phyloP scores from a whole-genome alignment of 1,140 invertebrate genomes.

The Steinernema feltiae region DNA sequence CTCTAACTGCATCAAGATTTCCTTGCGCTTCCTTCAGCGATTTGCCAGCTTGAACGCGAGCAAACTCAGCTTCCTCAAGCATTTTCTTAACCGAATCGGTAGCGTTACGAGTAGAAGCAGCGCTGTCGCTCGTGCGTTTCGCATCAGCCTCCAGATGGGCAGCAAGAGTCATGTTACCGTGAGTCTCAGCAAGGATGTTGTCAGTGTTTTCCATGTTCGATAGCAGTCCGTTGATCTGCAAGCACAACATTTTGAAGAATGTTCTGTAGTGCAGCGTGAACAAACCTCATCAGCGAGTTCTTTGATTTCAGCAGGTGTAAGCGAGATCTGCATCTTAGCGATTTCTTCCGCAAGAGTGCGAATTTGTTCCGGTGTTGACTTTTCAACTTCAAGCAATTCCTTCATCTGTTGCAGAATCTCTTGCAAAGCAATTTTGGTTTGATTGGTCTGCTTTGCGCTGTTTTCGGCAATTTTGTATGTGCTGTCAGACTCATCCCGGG shows the following conservation, averaged over 20 bases:
- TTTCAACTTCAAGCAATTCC: slow-evolving; percentile 46
- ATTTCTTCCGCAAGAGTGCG: slow-evolving; percentile 48
- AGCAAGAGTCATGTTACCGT: slow-evolving; percentile 51
- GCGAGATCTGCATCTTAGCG: slow-evolving; percentile 50
- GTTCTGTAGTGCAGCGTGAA: neutral
- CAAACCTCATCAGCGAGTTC: slow-evolving; percentile 47
- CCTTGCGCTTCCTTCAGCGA: slow-evolving; percentile 25
- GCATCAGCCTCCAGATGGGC: slow-evolving; percentile 45
- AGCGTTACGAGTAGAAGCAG: slow-evolving; percentile 41
- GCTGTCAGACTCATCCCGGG: neutral
- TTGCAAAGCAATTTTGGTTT: slow-evolving; percentile 38
- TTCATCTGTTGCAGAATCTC: slow-evolving; percentile 44
- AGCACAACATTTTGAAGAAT: slow-evolving; percentile 2
- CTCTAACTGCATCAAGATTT: slow-evolving; percentile 17
- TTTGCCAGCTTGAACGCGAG: slow-evolving; percentile 17
- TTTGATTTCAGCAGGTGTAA: slow-evolving; percentile 49
- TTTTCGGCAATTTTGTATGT: slow-evolving; percentile 24
- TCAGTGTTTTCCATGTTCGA: slow-evolving; percentile 55
- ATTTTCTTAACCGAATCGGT: slow-evolving; percentile 27
- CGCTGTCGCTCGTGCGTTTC: slow-evolving; percentile 34
- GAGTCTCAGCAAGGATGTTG: slow-evolving; percentile 50
- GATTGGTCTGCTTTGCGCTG: slow-evolving; percentile 37
- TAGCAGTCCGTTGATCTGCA: slow-evolving; percentile 52
- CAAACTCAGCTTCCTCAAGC: slow-evolving; percentile 14
- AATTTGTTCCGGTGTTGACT: slow-evolving; percentile 50